Conservation (phyloP, 1,140 invertebrate genomes). For the Nephotettix cincticeps region DNA sequence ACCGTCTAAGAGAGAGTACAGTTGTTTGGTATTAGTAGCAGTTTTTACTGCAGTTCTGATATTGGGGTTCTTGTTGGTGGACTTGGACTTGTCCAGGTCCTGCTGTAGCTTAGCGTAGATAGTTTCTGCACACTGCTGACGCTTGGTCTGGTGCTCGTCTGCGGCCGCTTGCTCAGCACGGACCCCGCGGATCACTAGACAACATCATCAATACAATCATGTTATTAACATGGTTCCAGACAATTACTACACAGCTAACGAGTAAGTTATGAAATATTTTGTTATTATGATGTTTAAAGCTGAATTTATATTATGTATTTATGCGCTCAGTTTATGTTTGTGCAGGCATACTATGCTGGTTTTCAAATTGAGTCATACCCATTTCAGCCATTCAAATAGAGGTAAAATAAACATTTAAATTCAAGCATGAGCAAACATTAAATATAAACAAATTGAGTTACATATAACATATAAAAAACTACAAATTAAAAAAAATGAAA, state of each 20-base stretch:
- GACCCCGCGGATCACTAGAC: slow-evolving; percentile 13
- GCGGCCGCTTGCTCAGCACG: slow-evolving; percentile 6
- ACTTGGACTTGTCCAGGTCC: not conserved
- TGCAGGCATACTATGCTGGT: no score
- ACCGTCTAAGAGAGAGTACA: slow-evolving; percentile 54
- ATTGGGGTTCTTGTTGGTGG: not conserved
- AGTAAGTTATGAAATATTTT: not conserved
- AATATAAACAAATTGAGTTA: no score
- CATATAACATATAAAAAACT: no score
- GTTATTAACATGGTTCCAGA: not conserved
- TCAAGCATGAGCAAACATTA: no score
- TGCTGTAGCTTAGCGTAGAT: slow-evolving; percentile 44
- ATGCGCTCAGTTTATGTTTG: no score
- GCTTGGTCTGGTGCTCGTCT: not conserved
- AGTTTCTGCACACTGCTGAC: slow-evolving; percentile 4
- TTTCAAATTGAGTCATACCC: no score
- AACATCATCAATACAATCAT: not conserved
- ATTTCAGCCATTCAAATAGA: no score
- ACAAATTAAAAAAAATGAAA: no score
- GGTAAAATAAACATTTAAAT: no score
- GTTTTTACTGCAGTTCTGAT: not conserved
- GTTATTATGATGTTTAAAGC: not conserved
- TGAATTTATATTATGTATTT: no score
- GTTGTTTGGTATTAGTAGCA: slow-evolving; percentile 44
- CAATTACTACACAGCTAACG: not conserved